Conservation (phyloP, 2,113 vertebrate genomes). For the Herpetotheres cachinnans region DNA sequence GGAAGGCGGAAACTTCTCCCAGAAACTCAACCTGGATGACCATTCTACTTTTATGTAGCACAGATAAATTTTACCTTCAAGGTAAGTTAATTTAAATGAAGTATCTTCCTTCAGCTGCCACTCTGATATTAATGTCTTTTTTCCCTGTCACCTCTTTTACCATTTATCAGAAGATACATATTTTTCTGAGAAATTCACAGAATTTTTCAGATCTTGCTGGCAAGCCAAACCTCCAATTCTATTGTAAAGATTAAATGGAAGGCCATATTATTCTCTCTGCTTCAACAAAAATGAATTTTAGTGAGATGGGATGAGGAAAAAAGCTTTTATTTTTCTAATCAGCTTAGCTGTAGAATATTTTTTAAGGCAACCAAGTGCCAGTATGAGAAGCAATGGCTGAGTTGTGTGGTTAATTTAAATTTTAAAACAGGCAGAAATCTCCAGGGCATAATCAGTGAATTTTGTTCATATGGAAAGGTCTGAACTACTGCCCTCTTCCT, state of each 20-base stretch:
- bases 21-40: not conserved
- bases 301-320: not conserved
- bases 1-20: not conserved
- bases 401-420: conserved; percentile 2
- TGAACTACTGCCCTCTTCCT: not conserved
- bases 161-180: not conserved
- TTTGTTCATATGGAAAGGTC: not conserved
- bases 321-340: conserved; percentile 18
- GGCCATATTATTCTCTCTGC: not conserved
- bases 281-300: conserved; percentile 35
- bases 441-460: not conserved
- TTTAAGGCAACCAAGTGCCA: conserved; percentile 24
- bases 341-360: not conserved
- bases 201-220: not conserved
- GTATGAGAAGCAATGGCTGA: not conserved
- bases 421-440: not conserved
- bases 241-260: not conserved
- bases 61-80: not conserved
- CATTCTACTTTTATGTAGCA: not conserved
- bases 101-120: not conserved
- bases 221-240: not conserved
- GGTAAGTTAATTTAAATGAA: conserved; percentile 1
- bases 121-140: not conserved
- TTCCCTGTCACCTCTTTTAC: not conserved
- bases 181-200: not conserved